These are phyloP conservation scores for Maconellicoccus hirsutus DNA, from an alignment of 1,140 invertebrate species.

Conservation along the genomic window DNA sequence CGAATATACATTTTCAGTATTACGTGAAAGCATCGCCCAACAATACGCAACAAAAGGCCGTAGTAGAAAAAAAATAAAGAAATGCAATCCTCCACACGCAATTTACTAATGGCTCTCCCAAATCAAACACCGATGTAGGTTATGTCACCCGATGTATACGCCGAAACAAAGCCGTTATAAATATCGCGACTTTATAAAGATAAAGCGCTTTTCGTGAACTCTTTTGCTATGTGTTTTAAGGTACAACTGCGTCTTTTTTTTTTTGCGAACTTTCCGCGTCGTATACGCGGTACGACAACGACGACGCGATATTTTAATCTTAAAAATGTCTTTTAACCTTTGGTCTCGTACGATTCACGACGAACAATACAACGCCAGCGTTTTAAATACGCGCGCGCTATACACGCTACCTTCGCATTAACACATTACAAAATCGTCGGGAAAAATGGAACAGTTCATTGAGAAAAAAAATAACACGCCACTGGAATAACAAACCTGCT, in stretches of 20 bases:
- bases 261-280: no score
- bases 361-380: not conserved
- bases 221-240: not conserved
- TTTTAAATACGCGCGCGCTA: not conserved
- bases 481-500: not conserved
- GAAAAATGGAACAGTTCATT: not conserved
- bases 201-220: constrained; percentile 8
- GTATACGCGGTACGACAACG: no score
- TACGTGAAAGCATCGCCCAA: no score
- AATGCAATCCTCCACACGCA: not conserved
- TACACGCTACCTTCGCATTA: not conserved
- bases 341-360: not conserved
- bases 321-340: constrained; percentile 9
- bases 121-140: constrained; percentile 7
- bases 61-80: not conserved
- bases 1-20: no score
- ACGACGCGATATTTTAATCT: not conserved
- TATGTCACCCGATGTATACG: not conserved
- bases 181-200: not conserved
- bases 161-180: constrained; percentile 1
- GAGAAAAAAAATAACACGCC: not conserved
- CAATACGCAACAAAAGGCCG: no score
- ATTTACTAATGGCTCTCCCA: not conserved
- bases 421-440: constrained; percentile 7
- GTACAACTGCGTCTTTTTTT: no score